Conservation (phyloP, 2,888 invertebrate species). For the Sinodicranocentrus sp. region DNA sequence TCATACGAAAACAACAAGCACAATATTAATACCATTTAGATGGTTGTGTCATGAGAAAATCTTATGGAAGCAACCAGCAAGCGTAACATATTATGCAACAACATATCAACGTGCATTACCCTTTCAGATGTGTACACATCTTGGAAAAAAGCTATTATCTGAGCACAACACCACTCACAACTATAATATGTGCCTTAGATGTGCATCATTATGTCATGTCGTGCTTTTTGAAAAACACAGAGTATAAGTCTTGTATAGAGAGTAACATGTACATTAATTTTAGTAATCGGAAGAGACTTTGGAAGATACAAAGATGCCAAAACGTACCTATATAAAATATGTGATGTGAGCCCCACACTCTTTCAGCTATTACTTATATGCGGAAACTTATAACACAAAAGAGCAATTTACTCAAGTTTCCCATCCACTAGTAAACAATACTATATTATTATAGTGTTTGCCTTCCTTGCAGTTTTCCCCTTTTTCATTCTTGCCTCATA, state of each 20-base stretch:
- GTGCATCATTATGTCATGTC: background rate
- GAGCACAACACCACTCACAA: too few relatives aligned
- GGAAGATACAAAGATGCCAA: constrained; percentile 28
- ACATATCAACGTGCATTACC: constrained; percentile 20
- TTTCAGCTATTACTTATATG: too few relatives aligned
- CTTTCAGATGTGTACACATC: background rate
- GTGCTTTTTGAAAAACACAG: background rate
- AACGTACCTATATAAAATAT: background rate
- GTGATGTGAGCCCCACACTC: too few relatives aligned
- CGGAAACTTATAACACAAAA: background rate
- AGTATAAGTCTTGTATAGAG: too few relatives aligned
- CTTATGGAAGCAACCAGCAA: background rate
- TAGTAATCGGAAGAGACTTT: constrained; percentile 40
- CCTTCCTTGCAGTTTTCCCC: background rate
- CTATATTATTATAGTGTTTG: constrained; percentile 17
- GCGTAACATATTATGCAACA: background rate
- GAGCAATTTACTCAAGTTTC: background rate
- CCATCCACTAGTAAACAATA: background rate
- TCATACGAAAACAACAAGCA: background rate
- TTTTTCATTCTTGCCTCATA: background rate
- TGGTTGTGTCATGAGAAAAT: background rate
- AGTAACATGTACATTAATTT: constrained; percentile 21
- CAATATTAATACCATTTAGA: constrained; percentile 10
- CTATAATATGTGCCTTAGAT: background rate
- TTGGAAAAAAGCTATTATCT: background rate